Evolutionary conservation across 2,888 invertebrate species (phyloP), one percentile per base, ranked within the genome.

Genomic region (Coenonympha arcania): DNA sequence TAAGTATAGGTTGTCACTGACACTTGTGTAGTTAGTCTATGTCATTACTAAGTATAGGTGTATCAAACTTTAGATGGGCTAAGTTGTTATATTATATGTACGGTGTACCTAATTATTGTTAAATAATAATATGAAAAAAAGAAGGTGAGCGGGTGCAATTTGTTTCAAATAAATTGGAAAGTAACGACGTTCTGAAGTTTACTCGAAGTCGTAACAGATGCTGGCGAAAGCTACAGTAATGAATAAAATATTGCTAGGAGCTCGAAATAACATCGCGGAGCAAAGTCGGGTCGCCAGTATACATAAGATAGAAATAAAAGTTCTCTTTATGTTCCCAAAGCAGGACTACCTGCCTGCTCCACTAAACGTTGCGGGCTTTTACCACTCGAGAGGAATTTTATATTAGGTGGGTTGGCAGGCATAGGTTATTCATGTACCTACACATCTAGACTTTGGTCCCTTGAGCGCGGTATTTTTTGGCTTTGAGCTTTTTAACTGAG

Each of bases 201-300:
- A 16, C 19, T 33, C 41, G 34, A 20, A 36, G 22, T 13, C n/a
- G n/a, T n/a, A n/a, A n/a, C n/a, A 50, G 49, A 45, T 18, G 22
- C 19, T 24, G 30, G 42, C 30, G 47, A 52, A 47, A 52, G 50
- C 50, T 57, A 31, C 44, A 50, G 50, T 46, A 52, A 53, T 58
- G 53, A 58, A 58, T 58, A 58, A 56, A 53, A 55, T 58, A 60
- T 58, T 51, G 53, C 33, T 34, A 43, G 28, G 52, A 48, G 53
- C 55, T 48, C 43, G 46, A 55, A 58, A 58, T 53, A 56, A 56
- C 52, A 49, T 50, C 43, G 31, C 40, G 51, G 55, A 51, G 55
- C 53, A 52, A 54, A 52, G 57, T 54, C 55, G 50, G 52, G 47
- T 50, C 55, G 45, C 34, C 31, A 33, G 41, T 50, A 51, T 43